These are phyloP conservation scores for Caenorhabditis sulstoni DNA, from an alignment of 2,888 invertebrate genomes.

Conservation along the genomic window DNA sequence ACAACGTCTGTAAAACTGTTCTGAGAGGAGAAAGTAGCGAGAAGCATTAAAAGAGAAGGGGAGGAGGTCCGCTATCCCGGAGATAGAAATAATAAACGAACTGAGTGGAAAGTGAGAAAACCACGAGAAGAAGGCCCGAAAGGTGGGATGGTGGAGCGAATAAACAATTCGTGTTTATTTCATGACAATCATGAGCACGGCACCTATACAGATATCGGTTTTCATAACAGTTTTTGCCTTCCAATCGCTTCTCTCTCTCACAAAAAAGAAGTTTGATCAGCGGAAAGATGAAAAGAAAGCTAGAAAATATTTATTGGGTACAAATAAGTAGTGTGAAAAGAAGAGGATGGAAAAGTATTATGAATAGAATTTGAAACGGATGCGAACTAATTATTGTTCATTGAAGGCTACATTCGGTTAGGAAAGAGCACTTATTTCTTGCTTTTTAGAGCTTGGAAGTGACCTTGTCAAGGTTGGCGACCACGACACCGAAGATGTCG, in stretches of 20 bases:
- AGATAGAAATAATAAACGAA: neutral
- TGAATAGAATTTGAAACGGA: no score
- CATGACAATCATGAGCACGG: neutral
- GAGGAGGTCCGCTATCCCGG: neutral
- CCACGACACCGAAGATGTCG: slow-evolving; percentile 76
- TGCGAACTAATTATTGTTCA: slow-evolving; percentile 6
- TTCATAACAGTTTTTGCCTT: neutral
- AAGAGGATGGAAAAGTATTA: slow-evolving; percentile 7
- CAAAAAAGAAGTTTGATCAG: neutral
- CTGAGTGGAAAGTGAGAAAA: neutral
- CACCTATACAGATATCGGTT: slow-evolving; percentile 6
- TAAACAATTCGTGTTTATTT: slow-evolving; percentile 44
- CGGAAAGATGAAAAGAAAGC: neutral
- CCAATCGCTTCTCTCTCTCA: no score
- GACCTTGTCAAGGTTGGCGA: slow-evolving; percentile 71
- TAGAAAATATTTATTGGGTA: slow-evolving; percentile 38
- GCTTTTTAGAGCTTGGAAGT: slow-evolving; percentile 45
- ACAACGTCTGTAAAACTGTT: neutral
- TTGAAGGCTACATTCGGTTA: slow-evolving; percentile 5
- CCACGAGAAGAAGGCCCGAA: neutral
- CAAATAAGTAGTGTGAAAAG: neutral
- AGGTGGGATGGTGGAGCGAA: slow-evolving; percentile 2
- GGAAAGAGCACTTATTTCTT: neutral
- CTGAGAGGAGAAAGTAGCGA: neutral
- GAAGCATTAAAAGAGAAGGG: no score